Percentiles rank a stretch among this genome's conserved stretches.
Conservation (phyloP, 2,888 invertebrate species). For the Bugulina stolonifera region DNA sequence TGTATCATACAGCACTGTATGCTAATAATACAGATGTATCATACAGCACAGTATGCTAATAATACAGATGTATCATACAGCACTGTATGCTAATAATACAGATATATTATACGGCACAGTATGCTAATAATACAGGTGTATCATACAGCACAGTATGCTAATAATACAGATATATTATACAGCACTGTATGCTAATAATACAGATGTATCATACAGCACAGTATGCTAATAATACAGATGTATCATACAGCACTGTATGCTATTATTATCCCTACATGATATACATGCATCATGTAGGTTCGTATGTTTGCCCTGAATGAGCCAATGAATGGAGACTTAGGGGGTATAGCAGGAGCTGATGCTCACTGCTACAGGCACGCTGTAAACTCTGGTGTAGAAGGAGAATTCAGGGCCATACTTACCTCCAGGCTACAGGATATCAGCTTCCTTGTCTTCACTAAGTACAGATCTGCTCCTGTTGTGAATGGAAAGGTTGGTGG, state of each 20-base stretch:
- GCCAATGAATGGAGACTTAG: slow-evolving; percentile 82
- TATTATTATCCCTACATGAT: too few species aligned
- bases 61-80: too few species aligned
- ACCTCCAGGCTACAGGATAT: slow-evolving; percentile 81
- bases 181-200: neutral
- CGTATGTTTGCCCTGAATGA: slow-evolving; percentile 88
- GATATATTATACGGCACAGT: too few species aligned
- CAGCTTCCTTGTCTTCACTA: slow-evolving; percentile 79
- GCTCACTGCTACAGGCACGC: slow-evolving; percentile 90
- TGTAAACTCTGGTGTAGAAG: slow-evolving; percentile 71
- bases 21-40: too few species aligned
- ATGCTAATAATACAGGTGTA: too few species aligned
- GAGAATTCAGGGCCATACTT: slow-evolving; percentile 79
- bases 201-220: neutral
- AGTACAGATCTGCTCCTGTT: slow-evolving; percentile 76
- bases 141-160: neutral
- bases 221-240: neutral
- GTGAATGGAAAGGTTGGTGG: slow-evolving; percentile 67
- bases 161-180: neutral
- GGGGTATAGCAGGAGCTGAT: slow-evolving; percentile 89
- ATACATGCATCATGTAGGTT: neutral
- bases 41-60: too few species aligned
- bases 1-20: too few species aligned
- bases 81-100: too few species aligned
- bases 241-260: neutral